Evolutionary conservation across 2,888 invertebrate species (phyloP).

Genomic region (Leucania comma): DNA sequence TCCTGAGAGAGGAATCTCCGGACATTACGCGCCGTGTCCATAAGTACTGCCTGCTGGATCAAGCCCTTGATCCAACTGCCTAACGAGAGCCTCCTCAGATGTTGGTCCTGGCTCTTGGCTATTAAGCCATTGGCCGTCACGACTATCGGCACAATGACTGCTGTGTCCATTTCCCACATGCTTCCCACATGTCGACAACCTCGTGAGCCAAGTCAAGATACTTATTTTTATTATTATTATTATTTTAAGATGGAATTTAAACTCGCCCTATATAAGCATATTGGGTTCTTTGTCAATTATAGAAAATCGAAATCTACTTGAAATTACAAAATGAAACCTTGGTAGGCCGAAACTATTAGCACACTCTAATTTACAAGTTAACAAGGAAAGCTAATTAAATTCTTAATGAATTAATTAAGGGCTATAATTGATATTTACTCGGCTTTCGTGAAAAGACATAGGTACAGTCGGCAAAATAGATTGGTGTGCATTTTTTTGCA

Average conservation of each 20-base stretch:
- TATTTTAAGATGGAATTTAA: neutral
- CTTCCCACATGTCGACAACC: no score
- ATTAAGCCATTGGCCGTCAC: no score
- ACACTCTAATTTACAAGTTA: conserved; percentile 40
- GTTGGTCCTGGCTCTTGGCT: no score
- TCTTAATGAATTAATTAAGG: conserved; percentile 51
- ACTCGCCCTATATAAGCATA: neutral
- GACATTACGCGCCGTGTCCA: no score
- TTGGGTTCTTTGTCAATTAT: neutral
- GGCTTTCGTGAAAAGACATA: neutral
- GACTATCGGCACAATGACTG: no score
- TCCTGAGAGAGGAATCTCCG: no score
- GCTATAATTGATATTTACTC: conserved; percentile 29
- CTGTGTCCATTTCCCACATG: no score
- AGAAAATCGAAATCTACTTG: conserved; percentile 19
- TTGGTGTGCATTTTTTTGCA: neutral
- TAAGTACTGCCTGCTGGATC: no score
- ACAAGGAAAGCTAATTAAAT: conserved; percentile 41
- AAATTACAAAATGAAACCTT: conserved; percentile 49
- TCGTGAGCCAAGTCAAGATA: no score
- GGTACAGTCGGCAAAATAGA: neutral
- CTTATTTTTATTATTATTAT: no score
- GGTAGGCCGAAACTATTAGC: conserved; percentile 42
- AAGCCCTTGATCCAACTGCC: no score
- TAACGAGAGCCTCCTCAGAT: no score